phyloP scores from a whole-genome alignment of 1,140 invertebrate genomes.

The Pomacea maculata region DNA sequence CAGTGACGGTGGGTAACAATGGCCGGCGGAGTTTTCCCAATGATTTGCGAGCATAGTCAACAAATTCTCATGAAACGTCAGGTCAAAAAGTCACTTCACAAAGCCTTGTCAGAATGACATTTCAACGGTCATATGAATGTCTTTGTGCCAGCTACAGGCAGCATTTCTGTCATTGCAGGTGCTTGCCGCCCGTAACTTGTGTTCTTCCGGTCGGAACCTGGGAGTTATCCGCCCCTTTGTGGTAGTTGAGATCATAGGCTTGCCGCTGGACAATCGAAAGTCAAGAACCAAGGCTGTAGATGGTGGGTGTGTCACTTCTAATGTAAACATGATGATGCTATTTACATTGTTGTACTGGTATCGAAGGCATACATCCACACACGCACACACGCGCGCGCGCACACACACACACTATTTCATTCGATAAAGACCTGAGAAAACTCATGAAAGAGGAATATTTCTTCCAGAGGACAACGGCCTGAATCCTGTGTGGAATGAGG shows the following conservation, averaged over 20 bases:
- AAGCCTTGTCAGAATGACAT: background rate
- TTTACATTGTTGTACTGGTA: background rate
- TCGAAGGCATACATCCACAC: background rate
- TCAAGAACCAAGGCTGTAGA: slow-evolving; percentile 25
- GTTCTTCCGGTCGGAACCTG: slow-evolving; percentile 76
- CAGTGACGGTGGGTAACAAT: slow-evolving; percentile 69
- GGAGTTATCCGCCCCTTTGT: slow-evolving; percentile 88
- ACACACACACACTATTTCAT: no score
- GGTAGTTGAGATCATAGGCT: slow-evolving; percentile 89
- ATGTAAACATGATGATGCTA: no score
- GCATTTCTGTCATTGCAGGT: slow-evolving; percentile 65
- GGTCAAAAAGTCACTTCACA: no score
- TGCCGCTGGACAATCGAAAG: slow-evolving; percentile 79
- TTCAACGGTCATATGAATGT: background rate
- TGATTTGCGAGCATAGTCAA: no score
- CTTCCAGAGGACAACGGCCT: slow-evolving; percentile 65
- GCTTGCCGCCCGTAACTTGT: slow-evolving; percentile 90
- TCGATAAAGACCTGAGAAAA: background rate
- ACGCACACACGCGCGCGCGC: no score
- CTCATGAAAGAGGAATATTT: background rate
- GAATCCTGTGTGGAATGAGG: slow-evolving; percentile 93
- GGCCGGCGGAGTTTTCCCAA: background rate
- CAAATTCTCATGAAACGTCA: background rate
- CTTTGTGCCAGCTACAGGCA: background rate
- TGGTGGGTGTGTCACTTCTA: background rate